phyloP scores from a whole-genome alignment of 1,140 invertebrate genomes.

The Sinonovacula constricta region DNA sequence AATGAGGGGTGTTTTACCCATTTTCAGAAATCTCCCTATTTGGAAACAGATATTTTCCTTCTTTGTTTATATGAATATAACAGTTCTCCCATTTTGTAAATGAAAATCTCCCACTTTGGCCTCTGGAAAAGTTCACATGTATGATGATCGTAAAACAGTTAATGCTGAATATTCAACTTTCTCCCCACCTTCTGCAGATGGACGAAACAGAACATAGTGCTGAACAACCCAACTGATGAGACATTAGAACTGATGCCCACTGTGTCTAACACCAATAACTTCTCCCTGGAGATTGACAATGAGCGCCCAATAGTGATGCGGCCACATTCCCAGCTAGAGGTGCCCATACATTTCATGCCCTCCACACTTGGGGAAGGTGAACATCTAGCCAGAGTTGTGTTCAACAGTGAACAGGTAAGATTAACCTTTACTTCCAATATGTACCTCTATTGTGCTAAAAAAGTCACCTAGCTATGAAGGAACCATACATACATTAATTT shows the following conservation, averaged over 20 bases:
- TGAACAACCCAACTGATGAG: conserved; percentile 76
- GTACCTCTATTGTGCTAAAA: too few species aligned
- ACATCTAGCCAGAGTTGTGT: conserved; percentile 72
- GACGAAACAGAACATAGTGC: conserved; percentile 70
- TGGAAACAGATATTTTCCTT: too few species aligned
- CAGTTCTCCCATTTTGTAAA: too few species aligned
- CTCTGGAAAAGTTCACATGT: too few species aligned
- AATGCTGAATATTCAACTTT: neutral
- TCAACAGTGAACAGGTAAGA: conserved; percentile 75
- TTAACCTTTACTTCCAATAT: neutral
- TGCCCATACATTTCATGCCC: conserved; percentile 77
- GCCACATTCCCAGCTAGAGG: conserved; percentile 63
- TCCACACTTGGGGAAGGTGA: conserved; percentile 74
- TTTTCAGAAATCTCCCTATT: too few species aligned
- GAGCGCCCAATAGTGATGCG: conserved; percentile 66
- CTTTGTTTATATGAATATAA: too few species aligned
- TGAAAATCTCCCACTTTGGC: too few species aligned
- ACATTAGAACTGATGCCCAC: conserved; percentile 70
- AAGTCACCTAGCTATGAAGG: too few species aligned
- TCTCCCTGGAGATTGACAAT: conserved; percentile 72
- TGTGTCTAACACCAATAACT: conserved; percentile 77
- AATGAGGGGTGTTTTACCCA: too few species aligned
- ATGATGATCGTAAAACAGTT: too few species aligned
- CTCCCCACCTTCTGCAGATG: conserved; percentile 64
- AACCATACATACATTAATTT: too few species aligned